Conservation (phyloP, 2,113 vertebrate genomes). For the Mixornis gularis region DNA sequence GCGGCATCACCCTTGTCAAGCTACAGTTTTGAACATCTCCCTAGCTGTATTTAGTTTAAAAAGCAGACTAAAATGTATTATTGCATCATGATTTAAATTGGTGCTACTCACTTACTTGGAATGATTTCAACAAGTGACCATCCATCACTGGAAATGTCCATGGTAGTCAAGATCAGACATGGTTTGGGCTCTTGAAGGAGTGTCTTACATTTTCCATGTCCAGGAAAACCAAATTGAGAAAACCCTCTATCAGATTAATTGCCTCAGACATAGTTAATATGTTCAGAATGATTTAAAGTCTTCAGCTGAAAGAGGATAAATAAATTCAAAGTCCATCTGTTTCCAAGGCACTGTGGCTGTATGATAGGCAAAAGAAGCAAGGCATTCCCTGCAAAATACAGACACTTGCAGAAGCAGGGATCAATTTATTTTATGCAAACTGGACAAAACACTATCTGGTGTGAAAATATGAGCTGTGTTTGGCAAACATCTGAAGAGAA, state of each 20-base stretch:
- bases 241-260: neutral
- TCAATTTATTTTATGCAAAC: neutral
- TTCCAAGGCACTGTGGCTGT: neutral
- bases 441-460: neutral
- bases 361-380: neutral
- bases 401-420: neutral
- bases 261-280: neutral
- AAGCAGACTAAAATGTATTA: neutral
- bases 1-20: rapidly evolving
- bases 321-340: neutral
- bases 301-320: neutral
- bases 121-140: neutral
- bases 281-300: neutral
- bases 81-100: neutral
- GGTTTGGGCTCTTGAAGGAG: neutral
- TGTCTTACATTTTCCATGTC: neutral
- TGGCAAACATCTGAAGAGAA: neutral
- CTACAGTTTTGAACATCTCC: neutral
- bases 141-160: neutral
- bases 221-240: neutral
- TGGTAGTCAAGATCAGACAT: neutral
- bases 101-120: neutral
- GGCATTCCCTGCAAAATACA: neutral
- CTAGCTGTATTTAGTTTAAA: neutral
- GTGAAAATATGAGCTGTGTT: neutral